Percentiles rank a stretch among this genome's conserved stretches.
Evolutionary conservation across 1,140 invertebrate genomes (phyloP).

Genomic region (Cherax quadricarinatus): DNA sequence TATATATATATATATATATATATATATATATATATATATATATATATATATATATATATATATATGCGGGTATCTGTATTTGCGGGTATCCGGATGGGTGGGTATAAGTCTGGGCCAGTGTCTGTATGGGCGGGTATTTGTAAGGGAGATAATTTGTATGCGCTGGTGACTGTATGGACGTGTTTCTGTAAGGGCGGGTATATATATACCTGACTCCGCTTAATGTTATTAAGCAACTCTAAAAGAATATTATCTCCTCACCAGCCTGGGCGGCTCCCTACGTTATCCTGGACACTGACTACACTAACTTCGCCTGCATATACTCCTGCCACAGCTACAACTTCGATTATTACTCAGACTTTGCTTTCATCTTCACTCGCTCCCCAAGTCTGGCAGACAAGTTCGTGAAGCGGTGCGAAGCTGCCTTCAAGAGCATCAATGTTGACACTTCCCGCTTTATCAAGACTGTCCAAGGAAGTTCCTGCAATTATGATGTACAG

Average conservation of each 20-base stretch:
- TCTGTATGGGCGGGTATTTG: no score
- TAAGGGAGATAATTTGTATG: no score
- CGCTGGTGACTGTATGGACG: no score
- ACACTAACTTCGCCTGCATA: slow-evolving; percentile 30
- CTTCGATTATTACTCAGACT: slow-evolving; percentile 19
- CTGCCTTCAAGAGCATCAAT: slow-evolving; percentile 21
- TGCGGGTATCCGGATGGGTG: no score
- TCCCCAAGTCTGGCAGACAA: neutral
- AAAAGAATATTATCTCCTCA: neutral
- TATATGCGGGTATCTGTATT: no score
- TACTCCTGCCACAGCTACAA: slow-evolving; percentile 21
- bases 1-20: no score
- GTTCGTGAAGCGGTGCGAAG: neutral
- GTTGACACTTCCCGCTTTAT: slow-evolving; percentile 13
- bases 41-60: no score
- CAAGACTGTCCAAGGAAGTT: neutral
- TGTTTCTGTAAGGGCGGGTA: no score
- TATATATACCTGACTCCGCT: no score
- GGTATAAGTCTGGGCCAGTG: no score
- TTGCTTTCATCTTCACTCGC: slow-evolving; percentile 23
- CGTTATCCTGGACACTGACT: slow-evolving; percentile 28
- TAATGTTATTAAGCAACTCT: no score
- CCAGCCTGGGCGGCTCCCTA: slow-evolving; percentile 8
- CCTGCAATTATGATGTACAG: slow-evolving; percentile 13
- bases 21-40: no score